Evolutionary conservation across 2,888 invertebrate species (phyloP).

Genomic region (Scaptomyza parva): DNA sequence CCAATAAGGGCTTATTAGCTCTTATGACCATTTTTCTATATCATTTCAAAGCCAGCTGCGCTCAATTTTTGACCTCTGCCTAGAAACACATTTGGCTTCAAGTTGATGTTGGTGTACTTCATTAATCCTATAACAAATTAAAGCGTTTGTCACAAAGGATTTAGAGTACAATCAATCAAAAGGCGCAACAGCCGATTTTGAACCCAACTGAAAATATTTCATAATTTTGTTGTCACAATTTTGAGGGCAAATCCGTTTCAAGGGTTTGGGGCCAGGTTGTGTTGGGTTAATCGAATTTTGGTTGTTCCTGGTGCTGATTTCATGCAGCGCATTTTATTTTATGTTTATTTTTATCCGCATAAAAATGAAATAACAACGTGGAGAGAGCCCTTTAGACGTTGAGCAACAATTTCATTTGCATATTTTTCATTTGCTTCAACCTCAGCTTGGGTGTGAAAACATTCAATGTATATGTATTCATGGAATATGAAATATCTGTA

Average conservation of each 20-base stretch:
- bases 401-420: constrained; percentile 78
- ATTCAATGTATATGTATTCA: constrained; percentile 40
- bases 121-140: constrained; percentile 70
- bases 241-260: constrained; percentile 1
- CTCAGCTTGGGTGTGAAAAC: constrained; percentile 59
- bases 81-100: constrained; percentile 18
- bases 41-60: constrained; percentile 37
- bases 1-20: not conserved
- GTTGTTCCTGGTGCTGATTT: constrained; percentile 54
- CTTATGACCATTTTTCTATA: constrained; percentile 3
- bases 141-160: constrained; percentile 68
- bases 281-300: constrained; percentile 53
- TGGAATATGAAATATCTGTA: constrained; percentile 64
- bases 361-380: constrained; percentile 67
- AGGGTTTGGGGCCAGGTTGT: constrained; percentile 2
- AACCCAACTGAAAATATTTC: constrained; percentile 41
- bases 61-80: constrained; percentile 6
- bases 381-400: constrained; percentile 51
- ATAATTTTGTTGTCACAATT: constrained; percentile 56
- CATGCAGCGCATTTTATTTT: constrained; percentile 64
- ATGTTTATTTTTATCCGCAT: constrained; percentile 60
- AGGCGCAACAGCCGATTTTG: constrained; percentile 45
- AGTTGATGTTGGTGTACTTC: constrained; percentile 42
- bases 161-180: constrained; percentile 70
- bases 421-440: constrained; percentile 70